Evolutionary conservation across 2,113 vertebrate species (phyloP).

Genomic region (Thunnus thynnus): DNA sequence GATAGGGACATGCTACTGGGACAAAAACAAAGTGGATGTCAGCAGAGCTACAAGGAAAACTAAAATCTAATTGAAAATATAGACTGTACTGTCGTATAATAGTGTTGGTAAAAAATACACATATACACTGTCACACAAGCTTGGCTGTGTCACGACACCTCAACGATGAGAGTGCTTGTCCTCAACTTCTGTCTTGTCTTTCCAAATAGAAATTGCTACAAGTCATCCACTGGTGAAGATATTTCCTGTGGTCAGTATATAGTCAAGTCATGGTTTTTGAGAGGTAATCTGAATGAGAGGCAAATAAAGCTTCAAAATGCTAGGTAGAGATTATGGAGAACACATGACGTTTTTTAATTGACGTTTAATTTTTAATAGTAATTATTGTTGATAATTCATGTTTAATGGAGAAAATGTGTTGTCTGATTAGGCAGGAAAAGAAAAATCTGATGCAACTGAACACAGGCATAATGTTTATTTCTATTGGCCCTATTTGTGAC

Average conservation of each 20-base stretch:
- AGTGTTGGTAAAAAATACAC: background rate
- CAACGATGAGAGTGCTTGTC: background rate
- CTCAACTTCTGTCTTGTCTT: background rate
- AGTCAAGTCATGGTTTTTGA: background rate
- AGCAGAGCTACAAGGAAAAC: slow-evolving; percentile 8
- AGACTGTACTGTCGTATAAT: no score
- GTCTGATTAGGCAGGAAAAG: background rate
- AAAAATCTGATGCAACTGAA: background rate
- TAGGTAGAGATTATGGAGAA: no score
- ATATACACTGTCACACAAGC: background rate
- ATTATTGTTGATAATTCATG: background rate
- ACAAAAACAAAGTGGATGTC: background rate
- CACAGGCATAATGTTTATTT: background rate
- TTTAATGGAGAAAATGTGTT: background rate
- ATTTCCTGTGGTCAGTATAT: background rate
- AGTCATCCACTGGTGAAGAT: background rate
- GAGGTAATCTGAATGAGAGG: background rate
- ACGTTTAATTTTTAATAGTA: no score
- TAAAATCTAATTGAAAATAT: slow-evolving; percentile 17
- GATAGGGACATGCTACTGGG: background rate
- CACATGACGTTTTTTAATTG: no score
- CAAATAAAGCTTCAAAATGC: background rate
- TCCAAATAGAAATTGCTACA: background rate
- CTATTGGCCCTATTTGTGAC: background rate
- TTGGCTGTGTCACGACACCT: background rate